Percentiles rank a stretch among this genome's conserved stretches.
phyloP scores from a whole-genome alignment of 1,140 invertebrate species.

The Drosophila dunni region DNA sequence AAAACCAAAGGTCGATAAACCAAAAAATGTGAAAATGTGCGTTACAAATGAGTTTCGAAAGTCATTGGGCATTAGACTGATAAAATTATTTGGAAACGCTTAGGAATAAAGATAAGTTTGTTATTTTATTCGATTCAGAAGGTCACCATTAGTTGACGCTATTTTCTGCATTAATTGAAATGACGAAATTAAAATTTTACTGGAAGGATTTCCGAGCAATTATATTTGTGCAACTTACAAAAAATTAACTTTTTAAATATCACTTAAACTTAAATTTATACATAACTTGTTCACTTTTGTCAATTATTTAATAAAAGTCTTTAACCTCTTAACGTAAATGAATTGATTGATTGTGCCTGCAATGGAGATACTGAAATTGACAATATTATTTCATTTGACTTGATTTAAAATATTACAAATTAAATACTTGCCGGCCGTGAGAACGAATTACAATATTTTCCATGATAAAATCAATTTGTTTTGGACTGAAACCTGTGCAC shows the following conservation, averaged over 20 bases:
- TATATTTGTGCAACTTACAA: too few relatives aligned
- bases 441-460: conserved; percentile 47
- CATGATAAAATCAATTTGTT: conserved; percentile 7
- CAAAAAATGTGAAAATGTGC: neutral
- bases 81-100: neutral
- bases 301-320: neutral
- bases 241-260: neutral
- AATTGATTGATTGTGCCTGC: neutral
- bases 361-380: neutral
- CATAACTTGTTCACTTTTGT: neutral
- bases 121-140: too few relatives aligned
- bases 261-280: neutral
- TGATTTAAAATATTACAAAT: conserved; percentile 2
- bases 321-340: neutral
- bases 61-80: neutral
- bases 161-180: too few relatives aligned
- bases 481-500: neutral
- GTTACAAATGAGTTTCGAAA: conserved; percentile 27
- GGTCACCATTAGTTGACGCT: too few relatives aligned
- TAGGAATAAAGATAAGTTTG: neutral
- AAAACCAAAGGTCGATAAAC: conserved; percentile 17
- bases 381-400: neutral
- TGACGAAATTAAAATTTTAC: too few relatives aligned
- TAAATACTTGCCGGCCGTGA: conserved; percentile 33
- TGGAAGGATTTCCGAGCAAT: too few relatives aligned